Evolutionary conservation across 2,888 invertebrate genomes (phyloP).

Genomic region (Hypsopygia costalis): DNA sequence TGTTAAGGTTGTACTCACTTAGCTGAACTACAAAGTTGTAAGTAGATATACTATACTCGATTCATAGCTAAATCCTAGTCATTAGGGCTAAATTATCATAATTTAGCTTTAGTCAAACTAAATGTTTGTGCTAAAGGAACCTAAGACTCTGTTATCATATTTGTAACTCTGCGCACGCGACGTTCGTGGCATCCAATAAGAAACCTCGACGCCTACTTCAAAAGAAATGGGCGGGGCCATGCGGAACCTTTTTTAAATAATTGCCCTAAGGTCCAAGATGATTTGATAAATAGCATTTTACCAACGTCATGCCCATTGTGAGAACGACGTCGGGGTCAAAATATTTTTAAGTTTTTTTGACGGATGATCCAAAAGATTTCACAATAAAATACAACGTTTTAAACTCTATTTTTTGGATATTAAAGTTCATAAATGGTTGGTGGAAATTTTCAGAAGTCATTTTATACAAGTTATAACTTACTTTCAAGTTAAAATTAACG

Average conservation of each 20-base stretch:
- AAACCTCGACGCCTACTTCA: constrained; percentile 16
- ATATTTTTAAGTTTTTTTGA: constrained; percentile 15
- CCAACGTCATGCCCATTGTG: constrained; percentile 25
- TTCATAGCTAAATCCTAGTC: too few relatives aligned
- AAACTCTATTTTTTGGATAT: too few relatives aligned
- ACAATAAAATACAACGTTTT: not conserved
- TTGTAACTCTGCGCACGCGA: constrained; percentile 26
- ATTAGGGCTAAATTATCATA: too few relatives aligned
- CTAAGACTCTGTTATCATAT: too few relatives aligned
- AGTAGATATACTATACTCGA: too few relatives aligned
- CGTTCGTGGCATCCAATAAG: constrained; percentile 23
- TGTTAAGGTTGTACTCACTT: too few relatives aligned
- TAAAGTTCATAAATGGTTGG: not conserved
- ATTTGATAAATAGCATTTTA: constrained; percentile 29
- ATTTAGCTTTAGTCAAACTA: too few relatives aligned
- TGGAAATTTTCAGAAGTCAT: not conserved
- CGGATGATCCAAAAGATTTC: constrained; percentile 1
- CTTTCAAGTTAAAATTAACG: constrained; percentile 12
- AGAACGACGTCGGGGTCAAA: constrained; percentile 12
- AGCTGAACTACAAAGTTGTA: too few relatives aligned
- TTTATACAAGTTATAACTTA: constrained; percentile 2
- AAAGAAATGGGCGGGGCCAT: constrained; percentile 20
- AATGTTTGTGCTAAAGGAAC: too few relatives aligned
- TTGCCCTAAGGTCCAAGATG: constrained; percentile 16
- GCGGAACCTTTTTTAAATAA: constrained; percentile 22